Evolutionary conservation across 1,140 invertebrate genomes (phyloP), one percentile per base, ranked within the genome.

Genomic region (Leptinotarsa defecta): DNA sequence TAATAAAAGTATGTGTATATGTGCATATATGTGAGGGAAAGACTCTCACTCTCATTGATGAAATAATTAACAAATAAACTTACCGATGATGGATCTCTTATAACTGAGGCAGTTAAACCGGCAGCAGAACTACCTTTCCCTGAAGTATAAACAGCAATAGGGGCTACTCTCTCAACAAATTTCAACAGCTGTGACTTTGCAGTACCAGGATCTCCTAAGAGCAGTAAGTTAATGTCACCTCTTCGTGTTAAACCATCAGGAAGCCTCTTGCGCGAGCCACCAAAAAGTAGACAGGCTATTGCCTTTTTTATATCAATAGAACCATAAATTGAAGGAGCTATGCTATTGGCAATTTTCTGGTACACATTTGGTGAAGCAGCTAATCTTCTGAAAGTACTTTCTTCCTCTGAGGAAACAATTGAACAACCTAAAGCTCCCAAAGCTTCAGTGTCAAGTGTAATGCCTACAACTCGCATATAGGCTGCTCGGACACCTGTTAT

Each of bases 111-210:
- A 65, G 98, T 99, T 13, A 99, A 89, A 89, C 98, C 98, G 79
- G 98, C 98, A 70, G 98, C 98, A 83, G 96, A 98, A 74, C 96
- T 98, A 1, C 98, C 98, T 89, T 99, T 99, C 3, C 98, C 98
- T 0, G 97, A 99, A 1, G 98, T 99, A 83, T 99, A 99, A 5
- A 99, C 94, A 15, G 93, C 97, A 82, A 99, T 96, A 0, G 98
- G 98, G 0, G 98, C 91, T 8, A 98, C 96, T 83, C 92, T 93
- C 86, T 99, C 97, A 3, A 98, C 97, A 87, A 99, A 99, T 86
- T 99, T 99, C 0, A 99, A 87, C 48, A 99, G 86, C 84, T 99
- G 98, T 20, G 96, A 98, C 85, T 99, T 99, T 8, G 98, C 98
- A 5, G 98, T 99, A 83, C 98, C 98, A 34, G 98, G 98, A 89